Conservation (phyloP, 2,113 vertebrate species). For the Heterocephalus glaber region DNA sequence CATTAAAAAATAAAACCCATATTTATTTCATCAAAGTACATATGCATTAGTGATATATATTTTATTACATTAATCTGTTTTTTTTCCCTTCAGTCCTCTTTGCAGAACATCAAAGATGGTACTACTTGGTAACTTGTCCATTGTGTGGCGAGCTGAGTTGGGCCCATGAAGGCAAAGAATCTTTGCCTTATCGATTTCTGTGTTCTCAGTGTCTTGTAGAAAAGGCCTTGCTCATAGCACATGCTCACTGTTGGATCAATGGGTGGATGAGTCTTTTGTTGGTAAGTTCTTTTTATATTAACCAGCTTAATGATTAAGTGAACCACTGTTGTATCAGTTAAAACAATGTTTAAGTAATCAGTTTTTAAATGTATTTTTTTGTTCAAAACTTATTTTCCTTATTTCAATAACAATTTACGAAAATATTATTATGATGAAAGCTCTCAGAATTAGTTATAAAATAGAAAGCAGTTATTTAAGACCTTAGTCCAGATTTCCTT, state of each 20-base stretch:
- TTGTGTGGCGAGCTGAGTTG: neutral
- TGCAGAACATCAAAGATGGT: neutral
- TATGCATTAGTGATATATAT: neutral
- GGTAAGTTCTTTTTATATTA: neutral
- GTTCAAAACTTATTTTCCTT: neutral
- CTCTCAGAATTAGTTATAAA: neutral
- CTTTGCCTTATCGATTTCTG: neutral
- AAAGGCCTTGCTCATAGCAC: neutral
- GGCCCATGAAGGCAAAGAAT: neutral
- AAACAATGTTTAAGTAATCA: neutral
- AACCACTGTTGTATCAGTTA: neutral
- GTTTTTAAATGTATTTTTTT: neutral
- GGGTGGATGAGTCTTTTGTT: neutral
- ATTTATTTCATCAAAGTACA: neutral
- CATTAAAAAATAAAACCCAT: neutral
- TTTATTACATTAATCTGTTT: neutral
- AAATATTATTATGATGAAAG: neutral
- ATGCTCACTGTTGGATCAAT: neutral
- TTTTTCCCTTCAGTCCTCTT: conserved; percentile 21
- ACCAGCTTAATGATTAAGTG: neutral
- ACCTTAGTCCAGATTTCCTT: neutral
- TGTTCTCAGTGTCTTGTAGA: neutral
- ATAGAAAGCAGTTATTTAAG: neutral
- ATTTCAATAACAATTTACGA: conserved; percentile 4
- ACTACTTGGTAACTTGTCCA: neutral